Base-by-base conservation (phyloP, 2,113 vertebrate species). In the Anoura caudifer region DNA sequence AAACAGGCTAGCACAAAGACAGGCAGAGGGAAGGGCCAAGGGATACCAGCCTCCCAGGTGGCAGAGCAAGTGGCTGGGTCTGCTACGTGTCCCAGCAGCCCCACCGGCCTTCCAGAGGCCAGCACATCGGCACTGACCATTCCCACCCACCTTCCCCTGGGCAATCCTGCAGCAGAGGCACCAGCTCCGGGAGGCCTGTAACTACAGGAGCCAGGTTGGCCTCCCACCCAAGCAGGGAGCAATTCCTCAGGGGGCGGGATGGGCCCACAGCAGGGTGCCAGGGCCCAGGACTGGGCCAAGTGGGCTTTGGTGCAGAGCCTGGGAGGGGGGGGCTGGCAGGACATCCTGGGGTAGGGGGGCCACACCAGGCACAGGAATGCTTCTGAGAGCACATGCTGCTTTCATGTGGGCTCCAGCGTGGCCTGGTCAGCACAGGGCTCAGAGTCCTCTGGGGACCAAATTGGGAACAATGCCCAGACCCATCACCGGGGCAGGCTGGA, bases 371-470 rank as follows among this genome's bases (percentile, higher is more conserved):
- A 2, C n/a, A 69, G 41, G 52, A 19, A 36, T 4, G 77, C 3
- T 28, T 12, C 33, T 6, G 7, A 5, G 36, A 11, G 67, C 67
- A 28, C 0, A 0, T 4, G 28, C 16, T 28, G 28, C 13, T n/a
- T 88, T 50, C 22, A 38, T 28, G 17, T 7, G 69, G 11, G 3
- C 45, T 50, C 26, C 16, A 17, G 54, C 33, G 16, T 28, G 70
- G 45, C 61, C 69, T 63, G 61, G 70, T 50, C 59, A 41, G 3
- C 9, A 9, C 0, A 2, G 5, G 22, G 31, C 43, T 92, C 82
- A 59, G 47, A 54, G 47, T 3, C 3, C 61, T 67, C 67, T 22
- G 45, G 10, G 31, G 47, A 31, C 52, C 26, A 28, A 41, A 47
- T 8, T 22, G 54, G 54, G 43, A 43, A 41, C 59, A 50, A 31